Evolutionary conservation across 2,113 vertebrate species (phyloP), one percentile per base, ranked within the genome.

Genomic region (Cyprinodon brontotheroides): DNA sequence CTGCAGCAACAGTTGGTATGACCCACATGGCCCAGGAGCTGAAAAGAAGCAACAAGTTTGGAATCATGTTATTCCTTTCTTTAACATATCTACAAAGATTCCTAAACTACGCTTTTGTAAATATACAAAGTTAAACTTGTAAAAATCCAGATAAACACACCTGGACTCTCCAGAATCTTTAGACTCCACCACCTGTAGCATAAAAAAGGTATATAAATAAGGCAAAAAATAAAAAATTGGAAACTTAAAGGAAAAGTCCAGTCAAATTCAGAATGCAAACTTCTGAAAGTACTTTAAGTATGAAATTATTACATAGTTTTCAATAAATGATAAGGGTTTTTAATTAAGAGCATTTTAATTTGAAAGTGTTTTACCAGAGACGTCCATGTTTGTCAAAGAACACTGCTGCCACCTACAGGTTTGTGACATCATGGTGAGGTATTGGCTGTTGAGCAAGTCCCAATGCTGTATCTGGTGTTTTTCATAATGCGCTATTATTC

Each of bases 21-120:
- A 99, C 80, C 97, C 96, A 99, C 0, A 91, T 94, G 0, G 92
- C 90, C 97, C 97, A 99, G 69, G 93, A 96, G 83, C 95, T 67
- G 77, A 40, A 29, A 29, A 17, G 40, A 57, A 15, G 29, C 3
- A 60, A 37, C 9, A 69, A 61, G 9, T 4, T 1, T 50, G 57
- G 41, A 3, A 40, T 70, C 8, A 0, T 39, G 48, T 41, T n/a
- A 45, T 22, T 1, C 3, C 9, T 15, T 13, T 13, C 15, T 61
- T 13, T 3, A 14, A 50, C 10, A n/a, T 13, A 65, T n/a, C 62
- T 39, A 73, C 7, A 66, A 1, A 1, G 1, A 67, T 53, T 74
- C 12, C 29, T 47, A 71, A 6, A 67, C 5, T 22, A 6, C 37
- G 8, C 12, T 13, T 57, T 57, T 57, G 5, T n/a, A n/a, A 57